phyloP scores from a whole-genome alignment of 2,888 invertebrate species.

The Leptinotarsa haldemani region DNA sequence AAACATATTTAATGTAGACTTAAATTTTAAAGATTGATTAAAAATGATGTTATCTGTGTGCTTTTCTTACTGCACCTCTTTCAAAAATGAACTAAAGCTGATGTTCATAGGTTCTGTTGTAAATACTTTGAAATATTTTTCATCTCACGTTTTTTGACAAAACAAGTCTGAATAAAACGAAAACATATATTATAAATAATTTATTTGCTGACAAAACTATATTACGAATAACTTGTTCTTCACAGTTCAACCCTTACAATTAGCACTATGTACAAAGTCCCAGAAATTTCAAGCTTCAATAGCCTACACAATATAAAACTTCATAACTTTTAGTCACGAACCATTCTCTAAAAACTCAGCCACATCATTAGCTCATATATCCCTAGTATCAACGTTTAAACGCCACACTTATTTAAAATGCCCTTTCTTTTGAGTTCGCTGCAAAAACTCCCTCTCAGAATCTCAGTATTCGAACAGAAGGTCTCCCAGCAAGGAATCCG shows the following conservation, averaged over 20 bases:
- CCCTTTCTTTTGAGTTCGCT: too few relatives aligned
- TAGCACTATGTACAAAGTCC: conserved; percentile 24
- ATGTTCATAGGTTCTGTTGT: too few relatives aligned
- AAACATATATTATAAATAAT: conserved; percentile 16
- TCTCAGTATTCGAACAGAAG: conserved; percentile 37
- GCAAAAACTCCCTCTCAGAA: too few relatives aligned
- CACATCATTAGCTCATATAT: too few relatives aligned
- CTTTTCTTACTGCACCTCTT: too few relatives aligned
- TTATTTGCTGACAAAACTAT: conserved; percentile 22
- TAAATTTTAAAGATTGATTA: too few relatives aligned
- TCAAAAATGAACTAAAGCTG: too few relatives aligned
- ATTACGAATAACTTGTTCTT: conserved; percentile 25
- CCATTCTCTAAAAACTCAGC: neutral
- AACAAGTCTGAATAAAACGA: neutral
- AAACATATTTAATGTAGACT: too few relatives aligned
- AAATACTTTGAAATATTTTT: too few relatives aligned
- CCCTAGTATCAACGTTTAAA: neutral
- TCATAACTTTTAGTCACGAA: neutral
- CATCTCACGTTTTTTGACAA: neutral
- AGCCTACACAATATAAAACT: conserved; percentile 5
- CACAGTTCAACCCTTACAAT: conserved; percentile 30
- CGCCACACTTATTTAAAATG: neutral
- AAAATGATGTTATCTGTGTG: too few relatives aligned
- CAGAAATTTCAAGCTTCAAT: neutral
- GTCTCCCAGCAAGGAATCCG: conserved; percentile 43